Evolutionary conservation across 2,797 vertebrate species (phyloP), one percentile per base, ranked within the genome.

Genomic region (Onychomys leucogaster): DNA sequence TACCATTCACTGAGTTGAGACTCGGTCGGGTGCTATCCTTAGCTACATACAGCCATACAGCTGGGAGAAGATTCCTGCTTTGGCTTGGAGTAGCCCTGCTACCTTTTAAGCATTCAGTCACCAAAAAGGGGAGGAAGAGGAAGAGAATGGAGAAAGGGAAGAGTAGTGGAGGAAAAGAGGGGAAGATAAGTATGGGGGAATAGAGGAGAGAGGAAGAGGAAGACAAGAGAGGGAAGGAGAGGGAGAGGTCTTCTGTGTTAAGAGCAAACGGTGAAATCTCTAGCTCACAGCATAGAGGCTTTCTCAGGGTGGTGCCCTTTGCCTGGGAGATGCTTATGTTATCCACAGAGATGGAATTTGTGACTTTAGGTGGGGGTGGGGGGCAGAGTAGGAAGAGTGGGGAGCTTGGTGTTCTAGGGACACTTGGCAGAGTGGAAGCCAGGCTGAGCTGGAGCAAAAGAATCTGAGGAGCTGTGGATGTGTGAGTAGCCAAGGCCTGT

Each of bases 11-110:
- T 14, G 43, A n/a, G 19, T 23, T 85, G 32, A 85, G 43, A 21
- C 10, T 13, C 0, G 0, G 2, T 14, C 17, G 23, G 41, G 41
- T 27, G 21, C 23, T 49, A n/a, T 2, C 43, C 32, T 25, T n/a
- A n/a, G 43, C 43, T 49, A 1, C 1, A 67, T 49, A 1, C 1
- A 67, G 82, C 19, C 17, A 34, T 14, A 21, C 12, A 2, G 10
- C 82, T 13, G 5, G 10, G 41, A 65, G 59, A 2, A 6, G 37
- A 29, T 2, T 3, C 61, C 16, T 46, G 59, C 37, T 84, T 7
- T 34, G 11, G 17, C 9, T 21, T 3, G 41, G 59, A 43, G 59
- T 46, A 17, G 59, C 29, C 59, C 82, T 63, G 37, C 37, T 83
- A 43, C 57, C 57, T 21, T 63, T 43, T 63, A 63, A 63, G 27